These are phyloP conservation scores for Hippocampus abdominalis DNA, from an alignment of 2,113 vertebrate species.

Conservation along the genomic window DNA sequence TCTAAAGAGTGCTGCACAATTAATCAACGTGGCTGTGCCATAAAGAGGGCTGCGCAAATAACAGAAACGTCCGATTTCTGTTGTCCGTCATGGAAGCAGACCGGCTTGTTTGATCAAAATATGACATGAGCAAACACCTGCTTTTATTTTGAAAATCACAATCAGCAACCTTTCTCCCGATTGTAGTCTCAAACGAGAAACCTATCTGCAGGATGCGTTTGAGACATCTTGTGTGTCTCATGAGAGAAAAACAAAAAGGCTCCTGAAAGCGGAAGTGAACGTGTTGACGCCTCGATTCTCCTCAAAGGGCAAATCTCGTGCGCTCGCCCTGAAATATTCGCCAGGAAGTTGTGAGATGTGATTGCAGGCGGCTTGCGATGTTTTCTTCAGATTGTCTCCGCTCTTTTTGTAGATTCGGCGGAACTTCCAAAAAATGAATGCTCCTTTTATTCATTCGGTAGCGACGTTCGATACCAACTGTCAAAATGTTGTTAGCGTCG, in stretches of 20 bases:
- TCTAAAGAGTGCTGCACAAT: too few relatives aligned
- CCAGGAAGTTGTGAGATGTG: neutral
- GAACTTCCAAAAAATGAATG: neutral
- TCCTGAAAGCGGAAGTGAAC: conserved; percentile 55
- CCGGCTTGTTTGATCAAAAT: too few relatives aligned
- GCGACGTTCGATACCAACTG: neutral
- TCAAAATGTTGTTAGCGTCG: neutral
- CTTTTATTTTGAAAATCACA: too few relatives aligned
- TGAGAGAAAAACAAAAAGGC: neutral
- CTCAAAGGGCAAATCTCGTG: neutral
- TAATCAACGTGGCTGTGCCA: too few relatives aligned
- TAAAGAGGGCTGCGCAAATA: too few relatives aligned
- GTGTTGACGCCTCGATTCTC: too few relatives aligned
- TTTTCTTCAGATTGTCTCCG: neutral
- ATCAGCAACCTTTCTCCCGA: too few relatives aligned
- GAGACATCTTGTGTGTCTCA: neutral
- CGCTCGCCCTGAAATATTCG: neutral
- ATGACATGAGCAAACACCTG: too few relatives aligned
- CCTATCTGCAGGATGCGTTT: neutral
- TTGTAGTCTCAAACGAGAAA: neutral
- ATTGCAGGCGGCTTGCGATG: neutral
- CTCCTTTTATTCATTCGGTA: neutral
- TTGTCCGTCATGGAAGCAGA: too few relatives aligned
- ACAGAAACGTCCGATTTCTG: too few relatives aligned
- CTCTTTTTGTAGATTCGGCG: neutral